Evolutionary conservation across 2,888 invertebrate genomes (phyloP), one percentile per base, ranked within the genome.

Genomic region (Brenthis daphne): DNA sequence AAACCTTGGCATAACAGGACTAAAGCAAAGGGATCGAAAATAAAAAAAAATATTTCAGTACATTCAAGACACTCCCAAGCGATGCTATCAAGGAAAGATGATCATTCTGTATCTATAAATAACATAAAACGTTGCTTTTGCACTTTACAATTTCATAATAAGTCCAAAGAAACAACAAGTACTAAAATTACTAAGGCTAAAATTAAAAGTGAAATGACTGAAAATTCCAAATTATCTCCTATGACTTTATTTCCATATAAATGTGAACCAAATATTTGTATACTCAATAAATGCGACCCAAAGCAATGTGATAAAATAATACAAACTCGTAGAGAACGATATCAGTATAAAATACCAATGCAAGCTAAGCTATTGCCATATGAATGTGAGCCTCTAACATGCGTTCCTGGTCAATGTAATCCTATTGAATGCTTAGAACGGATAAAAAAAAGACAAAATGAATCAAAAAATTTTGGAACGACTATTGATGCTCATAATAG

Each of bases 251-350:
- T 74, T 37, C 78, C 81, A n/a, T 77, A 80, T 72, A 81, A 84
- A 72, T 84, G 84, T 73, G 80, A 83, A 70, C 81, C 83, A 57
- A 78, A 77, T 37, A 67, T 80, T 51, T 84, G 84, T 71, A 73
- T 79, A 20, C 84, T 83, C 12, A 79, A 78, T n/a, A 63, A 76
- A 68, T 85, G 85, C 74, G 68, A 82, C 69, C 79, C 83, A 24
- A 70, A 78, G 66, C 70, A 75, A 68, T 83, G 82, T 73, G 72
- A 77, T 37, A 76, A 81, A 76, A 82, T 83, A 47, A 77, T 76
- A 63, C 74, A 68, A 65, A 78, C 63, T 24, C 51, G 43, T 80
- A 75, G 74, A 77, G 68, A 67, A 65, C 24, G 70, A 73, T 64
- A 57, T 68, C 43, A 33, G 50, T 50, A 33, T 50, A 12, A 33